Evolutionary conservation across 2,113 vertebrate species (phyloP).

Genomic region (Forbesichthys papilliferus): DNA sequence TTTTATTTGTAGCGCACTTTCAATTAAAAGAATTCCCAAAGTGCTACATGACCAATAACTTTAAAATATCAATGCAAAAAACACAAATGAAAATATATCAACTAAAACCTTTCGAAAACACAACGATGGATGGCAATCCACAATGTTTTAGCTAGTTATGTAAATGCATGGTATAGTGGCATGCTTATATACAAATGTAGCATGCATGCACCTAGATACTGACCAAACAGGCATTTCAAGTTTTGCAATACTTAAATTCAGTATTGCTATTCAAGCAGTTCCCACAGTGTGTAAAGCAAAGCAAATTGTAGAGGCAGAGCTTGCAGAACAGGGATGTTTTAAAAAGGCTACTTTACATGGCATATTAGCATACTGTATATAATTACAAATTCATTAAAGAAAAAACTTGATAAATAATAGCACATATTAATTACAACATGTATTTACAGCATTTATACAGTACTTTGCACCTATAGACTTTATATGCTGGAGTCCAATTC

Average conservation of each 20-base stretch:
- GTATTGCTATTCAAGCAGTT: too few species aligned
- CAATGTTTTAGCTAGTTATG: neutral
- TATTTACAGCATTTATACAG: neutral
- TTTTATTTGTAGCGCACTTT: too few species aligned
- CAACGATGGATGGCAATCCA: neutral
- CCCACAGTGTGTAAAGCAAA: too few species aligned
- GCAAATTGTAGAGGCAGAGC: too few species aligned
- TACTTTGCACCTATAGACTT: neutral
- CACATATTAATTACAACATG: neutral
- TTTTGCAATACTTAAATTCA: neutral
- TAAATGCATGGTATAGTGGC: neutral
- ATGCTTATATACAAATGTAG: neutral
- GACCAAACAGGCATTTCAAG: neutral
- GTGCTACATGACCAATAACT: too few species aligned
- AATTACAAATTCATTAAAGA: neutral
- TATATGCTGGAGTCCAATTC: neutral
- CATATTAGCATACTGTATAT: too few species aligned
- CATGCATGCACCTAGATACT: neutral
- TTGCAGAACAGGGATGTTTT: too few species aligned
- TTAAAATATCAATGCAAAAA: too few species aligned
- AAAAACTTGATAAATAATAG: neutral
- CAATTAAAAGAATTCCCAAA: too few species aligned
- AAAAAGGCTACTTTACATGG: too few species aligned
- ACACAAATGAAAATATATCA: too few species aligned
- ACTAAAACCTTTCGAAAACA: too few species aligned